These are phyloP conservation scores for Pseudococcus longispinus DNA, from an alignment of 2,888 invertebrate species.

Conservation along the genomic window DNA sequence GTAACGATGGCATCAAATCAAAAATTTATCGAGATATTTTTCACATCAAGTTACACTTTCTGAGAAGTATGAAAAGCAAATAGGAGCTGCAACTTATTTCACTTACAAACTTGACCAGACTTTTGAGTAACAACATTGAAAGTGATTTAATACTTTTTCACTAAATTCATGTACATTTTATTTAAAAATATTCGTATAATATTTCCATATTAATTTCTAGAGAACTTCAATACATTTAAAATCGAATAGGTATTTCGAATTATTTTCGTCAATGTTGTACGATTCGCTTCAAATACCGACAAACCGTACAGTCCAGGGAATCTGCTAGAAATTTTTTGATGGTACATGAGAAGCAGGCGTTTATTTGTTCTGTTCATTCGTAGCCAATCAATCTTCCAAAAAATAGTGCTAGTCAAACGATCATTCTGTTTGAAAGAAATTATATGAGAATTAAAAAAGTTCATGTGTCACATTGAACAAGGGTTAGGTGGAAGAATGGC, in stretches of 20 bases:
- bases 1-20: too few relatives aligned
- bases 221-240: neutral
- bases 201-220: neutral
- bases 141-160: too few relatives aligned
- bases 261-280: neutral
- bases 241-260: neutral
- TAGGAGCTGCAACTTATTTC: too few relatives aligned
- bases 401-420: neutral
- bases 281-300: neutral
- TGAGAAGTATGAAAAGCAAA: too few relatives aligned
- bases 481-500: neutral
- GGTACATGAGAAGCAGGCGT: neutral
- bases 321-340: neutral
- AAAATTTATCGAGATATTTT: too few relatives aligned
- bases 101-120: too few relatives aligned
- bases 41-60: too few relatives aligned
- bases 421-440: neutral
- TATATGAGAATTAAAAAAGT: neutral
- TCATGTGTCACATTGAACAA: neutral
- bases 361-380: neutral
- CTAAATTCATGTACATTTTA: too few relatives aligned
- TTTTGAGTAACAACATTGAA: too few relatives aligned
- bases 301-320: neutral
- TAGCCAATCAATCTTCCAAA: neutral
- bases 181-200: too few relatives aligned